Base-by-base conservation (phyloP, 2,888 invertebrate genomes). In the Drosophila kanekoi region DNA sequence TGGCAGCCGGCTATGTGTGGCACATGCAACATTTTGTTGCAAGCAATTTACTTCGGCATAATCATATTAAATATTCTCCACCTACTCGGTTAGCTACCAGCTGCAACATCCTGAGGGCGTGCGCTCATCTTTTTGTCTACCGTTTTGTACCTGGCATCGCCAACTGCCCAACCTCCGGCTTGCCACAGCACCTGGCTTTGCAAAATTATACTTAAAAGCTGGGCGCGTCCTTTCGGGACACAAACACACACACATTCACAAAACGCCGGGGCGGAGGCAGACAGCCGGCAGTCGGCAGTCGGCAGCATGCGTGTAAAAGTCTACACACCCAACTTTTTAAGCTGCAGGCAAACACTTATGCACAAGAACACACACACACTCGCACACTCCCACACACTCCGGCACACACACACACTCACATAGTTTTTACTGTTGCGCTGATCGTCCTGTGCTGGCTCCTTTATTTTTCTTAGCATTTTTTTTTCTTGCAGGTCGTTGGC, bases 41-140 rank as follows among this genome's bases (percentile, higher is more conserved):
- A 87, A 85, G 85, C 89, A 88, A 85, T 85, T 85, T 85, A 88
- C 89, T 79, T 85, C 75, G 86, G 77, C 85, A 85, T 85, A 85
- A 85, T 85, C 85, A 85, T 85, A 89, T 85, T 89, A 85, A 82
- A 85, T 89, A 75, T 88, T 86, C 80, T 85, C 89, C 85, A 79
- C 85, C 89, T 62, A 75, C 72, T 62, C 77, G 83, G 48, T 85
- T 85, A 87, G 78, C 58, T 61, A 54, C 33, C 72, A 40, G 61
- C 48, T 68, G 63, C 66, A 72, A 68, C 72, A 71, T 65, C 72
- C 77, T 70, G 58, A 52, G 69, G 89, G 85, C 81, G 85, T 68
- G 72, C 78, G 70, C 85, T 78, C 83, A 89, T 87, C 84, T 82
- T 81, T 81, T 84, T 83, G 89, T 84, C 85, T 84, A 84, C 35